Conservation (phyloP, 2,888 invertebrate species). For the Rapana venosa region DNA sequence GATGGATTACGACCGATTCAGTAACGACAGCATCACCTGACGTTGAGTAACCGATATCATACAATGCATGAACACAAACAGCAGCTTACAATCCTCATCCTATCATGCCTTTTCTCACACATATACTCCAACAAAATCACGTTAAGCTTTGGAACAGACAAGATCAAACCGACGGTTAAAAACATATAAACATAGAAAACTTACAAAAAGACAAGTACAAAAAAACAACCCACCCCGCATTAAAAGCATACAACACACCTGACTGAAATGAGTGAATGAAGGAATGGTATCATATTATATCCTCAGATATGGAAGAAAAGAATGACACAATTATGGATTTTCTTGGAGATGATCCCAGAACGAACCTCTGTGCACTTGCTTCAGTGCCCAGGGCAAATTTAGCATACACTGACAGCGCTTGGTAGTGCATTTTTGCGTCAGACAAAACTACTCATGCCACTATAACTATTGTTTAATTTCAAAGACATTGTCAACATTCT, state of each 20-base stretch:
- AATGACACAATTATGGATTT: constrained; percentile 21
- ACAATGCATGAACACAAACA: not conserved
- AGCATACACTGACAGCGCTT: not conserved
- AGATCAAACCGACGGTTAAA: not conserved
- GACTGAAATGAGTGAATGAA: constrained; percentile 9
- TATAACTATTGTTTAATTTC: not conserved
- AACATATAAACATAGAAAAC: not conserved
- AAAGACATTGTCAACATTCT: not conserved
- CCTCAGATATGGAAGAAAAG: constrained; percentile 12
- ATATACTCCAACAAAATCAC: too few species aligned
- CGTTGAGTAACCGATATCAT: not conserved
- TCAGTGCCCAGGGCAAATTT: not conserved
- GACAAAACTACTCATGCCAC: not conserved
- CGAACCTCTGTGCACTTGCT: not conserved
- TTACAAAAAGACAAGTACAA: too few species aligned
- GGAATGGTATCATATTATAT: constrained; percentile 23
- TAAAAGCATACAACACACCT: too few species aligned
- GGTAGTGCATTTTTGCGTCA: not conserved
- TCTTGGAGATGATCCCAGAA: not conserved
- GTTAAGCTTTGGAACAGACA: not conserved
- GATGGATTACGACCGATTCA: constrained; percentile 24
- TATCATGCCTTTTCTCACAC: not conserved
- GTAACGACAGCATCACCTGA: not conserved
- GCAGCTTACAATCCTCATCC: not conserved
- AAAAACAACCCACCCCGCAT: not conserved